These are phyloP conservation scores for Physella acuta DNA, from an alignment of 1,140 invertebrate genomes.

Conservation along the genomic window DNA sequence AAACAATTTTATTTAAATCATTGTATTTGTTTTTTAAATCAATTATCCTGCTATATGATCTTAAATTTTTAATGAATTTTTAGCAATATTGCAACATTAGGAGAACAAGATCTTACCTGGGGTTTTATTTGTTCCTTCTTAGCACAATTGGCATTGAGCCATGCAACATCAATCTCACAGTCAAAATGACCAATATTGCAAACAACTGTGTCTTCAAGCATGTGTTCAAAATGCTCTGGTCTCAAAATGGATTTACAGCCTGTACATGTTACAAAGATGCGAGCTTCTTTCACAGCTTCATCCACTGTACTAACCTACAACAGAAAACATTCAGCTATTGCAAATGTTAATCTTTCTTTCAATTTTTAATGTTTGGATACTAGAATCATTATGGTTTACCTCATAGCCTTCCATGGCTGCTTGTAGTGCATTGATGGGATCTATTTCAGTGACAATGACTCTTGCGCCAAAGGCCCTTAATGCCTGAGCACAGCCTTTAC, in stretches of 20 bases:
- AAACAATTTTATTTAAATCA: too few species aligned
- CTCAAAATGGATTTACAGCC: conserved; percentile 94
- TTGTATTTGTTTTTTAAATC: too few species aligned
- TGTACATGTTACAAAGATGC: conserved; percentile 97
- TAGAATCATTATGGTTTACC: too few species aligned
- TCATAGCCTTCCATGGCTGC: conserved; percentile 90
- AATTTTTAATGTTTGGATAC: too few species aligned
- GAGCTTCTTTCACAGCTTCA: conserved; percentile 83
- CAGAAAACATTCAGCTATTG: not conserved
- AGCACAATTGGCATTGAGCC: conserved; percentile 90
- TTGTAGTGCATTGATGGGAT: conserved; percentile 98
- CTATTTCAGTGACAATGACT: conserved; percentile 97
- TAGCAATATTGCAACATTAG: too few species aligned
- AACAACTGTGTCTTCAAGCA: conserved; percentile 96
- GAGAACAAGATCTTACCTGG: conserved; percentile 71
- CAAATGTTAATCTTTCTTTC: not conserved
- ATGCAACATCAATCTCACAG: conserved; percentile 95
- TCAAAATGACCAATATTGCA: conserved; percentile 99
- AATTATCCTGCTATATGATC: too few species aligned
- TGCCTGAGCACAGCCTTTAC: conserved; percentile 97
- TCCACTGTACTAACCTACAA: conserved; percentile 76
- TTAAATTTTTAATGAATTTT: too few species aligned
- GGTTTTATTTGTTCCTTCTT: conserved; percentile 94
- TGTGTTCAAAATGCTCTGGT: conserved; percentile 83
- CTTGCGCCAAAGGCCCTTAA: conserved; percentile 91